These are phyloP conservation scores for Kryphioiulus occultus DNA, from an alignment of 2,888 invertebrate genomes.

Conservation along the genomic window DNA sequence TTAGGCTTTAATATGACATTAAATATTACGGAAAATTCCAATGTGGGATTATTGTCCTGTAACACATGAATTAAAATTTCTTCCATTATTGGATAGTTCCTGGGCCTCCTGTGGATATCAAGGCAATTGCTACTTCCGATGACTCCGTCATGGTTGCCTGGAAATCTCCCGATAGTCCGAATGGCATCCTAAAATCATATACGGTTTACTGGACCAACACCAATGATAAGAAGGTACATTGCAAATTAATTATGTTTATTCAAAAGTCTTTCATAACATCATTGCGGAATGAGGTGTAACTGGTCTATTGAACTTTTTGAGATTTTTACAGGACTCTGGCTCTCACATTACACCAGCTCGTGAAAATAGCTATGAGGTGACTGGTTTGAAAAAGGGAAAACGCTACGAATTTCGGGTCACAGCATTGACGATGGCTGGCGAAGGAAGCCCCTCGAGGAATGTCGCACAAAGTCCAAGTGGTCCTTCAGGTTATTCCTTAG, in stretches of 20 bases:
- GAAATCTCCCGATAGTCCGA: slow-evolving; percentile 91
- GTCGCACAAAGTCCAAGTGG: slow-evolving; percentile 59
- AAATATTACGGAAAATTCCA: too few species aligned
- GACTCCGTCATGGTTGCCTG: slow-evolving; percentile 93
- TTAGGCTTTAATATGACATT: too few species aligned
- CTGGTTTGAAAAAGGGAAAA: slow-evolving; percentile 58
- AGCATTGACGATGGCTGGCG: slow-evolving; percentile 62
- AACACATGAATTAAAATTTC: too few species aligned
- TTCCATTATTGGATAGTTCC: slow-evolving; percentile 80
- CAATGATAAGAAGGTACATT: slow-evolving; percentile 58
- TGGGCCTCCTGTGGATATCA: slow-evolving; percentile 90
- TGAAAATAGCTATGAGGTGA: slow-evolving; percentile 55
- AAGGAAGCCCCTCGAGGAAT: slow-evolving; percentile 60
- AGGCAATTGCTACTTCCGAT: slow-evolving; percentile 89
- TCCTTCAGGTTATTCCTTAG: slow-evolving; percentile 54
- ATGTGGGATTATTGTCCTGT: too few species aligned
- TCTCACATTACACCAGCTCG: slow-evolving; percentile 40
- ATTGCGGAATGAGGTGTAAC: neutral
- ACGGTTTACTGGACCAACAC: slow-evolving; percentile 77
- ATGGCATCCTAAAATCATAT: slow-evolving; percentile 91
- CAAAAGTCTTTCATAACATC: too few species aligned
- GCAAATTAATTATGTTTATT: too few species aligned
- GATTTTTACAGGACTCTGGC: slow-evolving; percentile 35
- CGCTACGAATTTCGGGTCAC: slow-evolving; percentile 62
- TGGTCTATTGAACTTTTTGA: slow-evolving; percentile 47